Evolutionary conservation across 2,888 invertebrate species (phyloP).

Genomic region (Tetragnatha montana): DNA sequence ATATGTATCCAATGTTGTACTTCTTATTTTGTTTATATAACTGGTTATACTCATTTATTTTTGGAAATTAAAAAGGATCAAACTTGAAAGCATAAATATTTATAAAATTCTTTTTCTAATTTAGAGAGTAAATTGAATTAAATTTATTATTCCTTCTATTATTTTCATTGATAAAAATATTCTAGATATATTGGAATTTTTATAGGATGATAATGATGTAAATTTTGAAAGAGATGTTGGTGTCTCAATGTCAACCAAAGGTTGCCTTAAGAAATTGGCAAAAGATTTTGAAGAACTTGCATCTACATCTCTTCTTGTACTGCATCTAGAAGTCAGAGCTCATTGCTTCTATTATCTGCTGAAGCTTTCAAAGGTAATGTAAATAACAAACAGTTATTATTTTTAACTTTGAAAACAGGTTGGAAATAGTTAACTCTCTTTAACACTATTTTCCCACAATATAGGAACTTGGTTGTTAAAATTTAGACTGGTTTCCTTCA

Average conservation of each 20-base stretch:
- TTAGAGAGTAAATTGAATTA: too few species aligned
- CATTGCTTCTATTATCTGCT: constrained; percentile 94
- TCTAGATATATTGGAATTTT: not conserved
- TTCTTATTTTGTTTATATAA: too few species aligned
- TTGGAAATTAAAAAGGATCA: too few species aligned
- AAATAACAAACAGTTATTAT: not conserved
- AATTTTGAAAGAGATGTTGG: constrained; percentile 17
- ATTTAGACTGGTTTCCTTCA: too few species aligned
- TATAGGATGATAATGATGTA: constrained; percentile 43
- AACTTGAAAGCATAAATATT: too few species aligned
- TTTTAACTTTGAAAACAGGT: not conserved
- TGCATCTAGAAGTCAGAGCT: constrained; percentile 94
- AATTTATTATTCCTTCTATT: too few species aligned
- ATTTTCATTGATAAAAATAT: not conserved
- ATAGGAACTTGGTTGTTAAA: too few species aligned
- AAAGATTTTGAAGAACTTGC: constrained; percentile 91
- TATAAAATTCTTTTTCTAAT: too few species aligned
- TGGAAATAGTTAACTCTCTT: not conserved
- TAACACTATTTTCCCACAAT: not conserved
- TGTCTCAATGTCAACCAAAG: constrained; percentile 44
- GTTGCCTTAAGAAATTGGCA: constrained; percentile 78
- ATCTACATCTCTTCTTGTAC: constrained; percentile 90
- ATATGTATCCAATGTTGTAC: too few species aligned
- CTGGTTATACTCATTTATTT: too few species aligned
- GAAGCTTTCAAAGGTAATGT: constrained; percentile 78